These are phyloP conservation scores for Drosophila formosana DNA, from an alignment of 2,888 invertebrate genomes.

Conservation along the genomic window DNA sequence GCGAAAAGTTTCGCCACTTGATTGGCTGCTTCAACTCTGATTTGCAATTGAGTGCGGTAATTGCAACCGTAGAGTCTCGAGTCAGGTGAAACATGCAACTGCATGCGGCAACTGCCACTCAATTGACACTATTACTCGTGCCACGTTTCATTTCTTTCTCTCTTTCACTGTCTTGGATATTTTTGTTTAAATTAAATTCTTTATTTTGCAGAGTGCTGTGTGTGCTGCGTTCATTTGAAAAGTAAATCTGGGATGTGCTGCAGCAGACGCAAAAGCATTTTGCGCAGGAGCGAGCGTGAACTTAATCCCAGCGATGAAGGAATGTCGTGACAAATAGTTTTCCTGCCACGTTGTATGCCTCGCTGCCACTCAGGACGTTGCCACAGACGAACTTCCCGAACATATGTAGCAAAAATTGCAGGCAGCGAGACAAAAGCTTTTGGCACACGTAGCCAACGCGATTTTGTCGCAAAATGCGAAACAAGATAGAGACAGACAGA, in stretches of 20 bases:
- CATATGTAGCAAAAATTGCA: slow-evolving; percentile 55
- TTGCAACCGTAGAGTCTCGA: background rate
- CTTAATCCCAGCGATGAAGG: slow-evolving; percentile 74
- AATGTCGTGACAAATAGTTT: slow-evolving; percentile 81
- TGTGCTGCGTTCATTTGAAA: slow-evolving; percentile 2
- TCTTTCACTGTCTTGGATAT: background rate
- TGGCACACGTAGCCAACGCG: slow-evolving; percentile 49
- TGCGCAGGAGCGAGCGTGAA: slow-evolving; percentile 43
- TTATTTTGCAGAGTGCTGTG: background rate
- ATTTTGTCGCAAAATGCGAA: slow-evolving; percentile 72
- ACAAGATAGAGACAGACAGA: slow-evolving; percentile 40
- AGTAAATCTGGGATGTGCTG: slow-evolving; percentile 43
- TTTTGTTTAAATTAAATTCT: slow-evolving; percentile 21
- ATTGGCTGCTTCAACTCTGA: slow-evolving; percentile 29
- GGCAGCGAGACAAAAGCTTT: slow-evolving; percentile 26
- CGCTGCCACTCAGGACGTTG: slow-evolving; percentile 14
- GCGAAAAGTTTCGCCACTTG: slow-evolving; percentile 20
- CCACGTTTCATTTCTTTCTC: background rate
- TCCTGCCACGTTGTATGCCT: slow-evolving; percentile 50
- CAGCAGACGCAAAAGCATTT: slow-evolving; percentile 35
- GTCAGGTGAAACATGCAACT: slow-evolving; percentile 11
- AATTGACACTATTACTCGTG: slow-evolving; percentile 35
- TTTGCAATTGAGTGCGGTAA: slow-evolving; percentile 20
- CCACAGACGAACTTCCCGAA: slow-evolving; percentile 36
- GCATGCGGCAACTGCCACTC: slow-evolving; percentile 11